Evolutionary conservation across 2,113 vertebrate species (phyloP).

Genomic region (Neotragus pygmaeus): DNA sequence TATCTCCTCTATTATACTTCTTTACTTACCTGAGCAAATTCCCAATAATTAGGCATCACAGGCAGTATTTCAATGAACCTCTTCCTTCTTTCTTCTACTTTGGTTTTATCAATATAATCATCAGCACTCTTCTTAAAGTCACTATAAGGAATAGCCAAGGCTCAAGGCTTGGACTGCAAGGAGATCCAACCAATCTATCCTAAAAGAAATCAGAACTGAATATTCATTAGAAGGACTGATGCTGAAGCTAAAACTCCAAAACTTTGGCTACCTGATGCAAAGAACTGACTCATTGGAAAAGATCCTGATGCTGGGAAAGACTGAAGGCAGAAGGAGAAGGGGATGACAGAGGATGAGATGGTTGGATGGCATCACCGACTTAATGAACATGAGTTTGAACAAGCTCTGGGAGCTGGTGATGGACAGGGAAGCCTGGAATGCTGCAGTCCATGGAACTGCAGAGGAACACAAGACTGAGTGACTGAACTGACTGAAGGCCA

Average conservation of each 20-base stretch:
- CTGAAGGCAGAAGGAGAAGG: background rate
- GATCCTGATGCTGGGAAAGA: background rate
- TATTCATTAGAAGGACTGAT: background rate
- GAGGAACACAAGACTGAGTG: fast-evolving
- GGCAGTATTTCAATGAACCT: background rate
- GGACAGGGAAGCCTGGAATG: background rate
- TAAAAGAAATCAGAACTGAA: background rate
- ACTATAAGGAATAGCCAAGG: background rate
- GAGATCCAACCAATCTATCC: background rate
- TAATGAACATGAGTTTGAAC: background rate
- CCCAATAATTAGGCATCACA: background rate
- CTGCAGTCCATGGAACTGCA: background rate
- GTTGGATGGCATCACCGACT: background rate
- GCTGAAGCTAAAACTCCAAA: background rate
- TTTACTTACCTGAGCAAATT: background rate
- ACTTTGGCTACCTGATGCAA: background rate
- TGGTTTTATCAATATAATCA: background rate
- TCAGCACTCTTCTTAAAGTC: background rate
- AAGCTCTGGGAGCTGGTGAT: background rate
- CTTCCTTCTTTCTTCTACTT: background rate
- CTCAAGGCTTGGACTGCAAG: background rate
- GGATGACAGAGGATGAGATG: background rate
- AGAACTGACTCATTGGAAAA: background rate
- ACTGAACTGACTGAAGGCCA: background rate
- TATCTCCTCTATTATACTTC: background rate